Conservation (phyloP, 2,113 vertebrate species). For the Chaetorhynchus papuensis region DNA sequence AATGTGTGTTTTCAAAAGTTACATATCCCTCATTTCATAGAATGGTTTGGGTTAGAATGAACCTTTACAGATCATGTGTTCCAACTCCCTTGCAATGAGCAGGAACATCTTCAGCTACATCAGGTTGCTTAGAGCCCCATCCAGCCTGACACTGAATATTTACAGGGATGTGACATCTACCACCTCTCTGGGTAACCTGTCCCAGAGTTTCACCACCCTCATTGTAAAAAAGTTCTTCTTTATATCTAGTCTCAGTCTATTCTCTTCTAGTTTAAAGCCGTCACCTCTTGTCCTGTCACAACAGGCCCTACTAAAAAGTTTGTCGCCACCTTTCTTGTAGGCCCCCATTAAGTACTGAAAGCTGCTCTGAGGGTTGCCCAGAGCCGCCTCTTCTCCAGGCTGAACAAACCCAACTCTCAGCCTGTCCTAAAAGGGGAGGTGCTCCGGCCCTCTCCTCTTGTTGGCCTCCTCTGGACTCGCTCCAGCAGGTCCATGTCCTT, state of each 20-base stretch:
- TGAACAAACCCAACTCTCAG: background rate
- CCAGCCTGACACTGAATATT: background rate
- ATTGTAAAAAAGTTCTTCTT: background rate
- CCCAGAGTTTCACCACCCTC: background rate
- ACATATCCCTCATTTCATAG: background rate
- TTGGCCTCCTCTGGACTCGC: background rate
- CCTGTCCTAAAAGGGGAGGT: background rate
- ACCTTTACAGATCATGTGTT: background rate
- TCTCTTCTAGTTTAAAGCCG: background rate
- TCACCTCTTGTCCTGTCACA: background rate
- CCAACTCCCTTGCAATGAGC: background rate
- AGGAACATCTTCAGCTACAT: background rate
- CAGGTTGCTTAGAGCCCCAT: background rate
- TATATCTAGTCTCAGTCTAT: background rate
- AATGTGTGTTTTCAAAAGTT: background rate
- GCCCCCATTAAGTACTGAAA: background rate
- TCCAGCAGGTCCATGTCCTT: background rate
- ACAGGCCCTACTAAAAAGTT: background rate
- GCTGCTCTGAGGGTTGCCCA: background rate
- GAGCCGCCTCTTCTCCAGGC: background rate
- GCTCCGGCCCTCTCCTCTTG: fast-evolving
- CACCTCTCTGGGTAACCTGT: background rate
- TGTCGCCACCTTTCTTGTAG: background rate
- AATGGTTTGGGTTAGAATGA: background rate
- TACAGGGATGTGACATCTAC: background rate